Evolutionary conservation across 2,113 vertebrate genomes (phyloP).

Genomic region (Cathartes aura): DNA sequence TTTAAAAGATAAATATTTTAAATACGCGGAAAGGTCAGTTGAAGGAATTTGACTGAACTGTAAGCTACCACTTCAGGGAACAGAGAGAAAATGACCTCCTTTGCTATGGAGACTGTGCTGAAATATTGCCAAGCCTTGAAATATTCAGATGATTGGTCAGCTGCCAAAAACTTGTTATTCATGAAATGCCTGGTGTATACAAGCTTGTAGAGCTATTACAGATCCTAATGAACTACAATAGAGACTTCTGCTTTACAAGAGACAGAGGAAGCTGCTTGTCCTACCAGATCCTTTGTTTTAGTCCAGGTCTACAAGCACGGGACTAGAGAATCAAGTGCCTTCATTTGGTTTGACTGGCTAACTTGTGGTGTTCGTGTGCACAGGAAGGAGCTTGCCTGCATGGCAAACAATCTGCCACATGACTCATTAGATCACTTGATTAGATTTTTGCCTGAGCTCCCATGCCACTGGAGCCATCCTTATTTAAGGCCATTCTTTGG

Average conservation of each 20-base stretch:
- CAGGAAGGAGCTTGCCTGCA: background rate
- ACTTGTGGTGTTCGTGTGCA: background rate
- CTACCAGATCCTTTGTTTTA: background rate
- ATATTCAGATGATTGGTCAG: conserved; percentile 62
- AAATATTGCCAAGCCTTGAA: conserved; percentile 66
- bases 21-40: conserved; percentile 37
- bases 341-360: background rate
- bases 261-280: background rate
- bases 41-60: conserved; percentile 55
- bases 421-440: background rate
- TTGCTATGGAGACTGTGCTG: conserved; percentile 43
- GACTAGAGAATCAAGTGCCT: background rate
- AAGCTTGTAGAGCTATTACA: conserved; percentile 41
- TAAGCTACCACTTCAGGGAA: conserved; percentile 45
- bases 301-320: background rate
- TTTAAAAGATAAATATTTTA: conserved; percentile 45
- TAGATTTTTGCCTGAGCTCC: background rate
- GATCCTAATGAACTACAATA: conserved; percentile 37
- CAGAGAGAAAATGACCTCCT: conserved; percentile 49
- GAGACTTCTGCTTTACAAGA: background rate
- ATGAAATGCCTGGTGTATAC: conserved; percentile 52
- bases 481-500: background rate
- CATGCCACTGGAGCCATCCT: background rate
- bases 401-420: background rate
- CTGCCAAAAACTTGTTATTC: conserved; percentile 65